These are phyloP conservation scores for Nylanderia fulva DNA, from an alignment of 1,140 invertebrate species.

Conservation along the genomic window DNA sequence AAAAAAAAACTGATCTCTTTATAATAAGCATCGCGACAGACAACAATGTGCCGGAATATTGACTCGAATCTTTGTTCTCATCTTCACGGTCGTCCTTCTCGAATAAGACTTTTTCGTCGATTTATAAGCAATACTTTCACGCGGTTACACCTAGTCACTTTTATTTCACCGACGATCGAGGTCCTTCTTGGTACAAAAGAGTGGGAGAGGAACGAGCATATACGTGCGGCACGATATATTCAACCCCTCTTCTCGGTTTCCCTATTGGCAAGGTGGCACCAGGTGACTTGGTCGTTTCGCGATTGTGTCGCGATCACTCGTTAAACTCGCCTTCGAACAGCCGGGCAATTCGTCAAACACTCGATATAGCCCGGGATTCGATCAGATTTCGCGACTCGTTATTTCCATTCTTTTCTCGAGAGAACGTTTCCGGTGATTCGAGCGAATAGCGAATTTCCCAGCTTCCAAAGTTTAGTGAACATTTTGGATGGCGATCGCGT, in stretches of 20 bases:
- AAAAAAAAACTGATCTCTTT: no score
- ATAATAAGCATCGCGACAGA: no score
- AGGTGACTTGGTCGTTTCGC: conserved; percentile 56
- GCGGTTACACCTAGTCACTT: background rate
- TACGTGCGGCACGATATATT: background rate
- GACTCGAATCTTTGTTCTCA: background rate
- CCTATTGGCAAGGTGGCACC: conserved; percentile 38
- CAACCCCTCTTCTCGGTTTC: conserved; percentile 67
- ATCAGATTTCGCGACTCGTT: background rate
- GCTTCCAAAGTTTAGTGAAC: background rate
- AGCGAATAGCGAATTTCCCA: background rate
- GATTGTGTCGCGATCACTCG: conserved; percentile 68
- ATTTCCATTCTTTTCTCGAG: background rate
- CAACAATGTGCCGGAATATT: background rate
- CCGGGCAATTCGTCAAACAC: conserved; percentile 49
- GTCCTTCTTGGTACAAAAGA: conserved; percentile 43
- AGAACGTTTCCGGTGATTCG: background rate
- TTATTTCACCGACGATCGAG: conserved; percentile 2
- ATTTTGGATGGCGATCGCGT: background rate
- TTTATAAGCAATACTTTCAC: background rate
- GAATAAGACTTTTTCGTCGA: background rate
- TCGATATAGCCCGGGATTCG: conserved; percentile 21
- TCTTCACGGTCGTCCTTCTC: background rate
- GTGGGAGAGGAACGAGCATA: conserved; percentile 63
- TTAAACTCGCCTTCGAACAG: conserved; percentile 64